A percentile compares a stretch with the other conserved stretches of the same genome.
These are phyloP conservation scores for Sebastes dallii DNA, from an alignment of 2,797 vertebrate genomes.

Conservation along the genomic window DNA sequence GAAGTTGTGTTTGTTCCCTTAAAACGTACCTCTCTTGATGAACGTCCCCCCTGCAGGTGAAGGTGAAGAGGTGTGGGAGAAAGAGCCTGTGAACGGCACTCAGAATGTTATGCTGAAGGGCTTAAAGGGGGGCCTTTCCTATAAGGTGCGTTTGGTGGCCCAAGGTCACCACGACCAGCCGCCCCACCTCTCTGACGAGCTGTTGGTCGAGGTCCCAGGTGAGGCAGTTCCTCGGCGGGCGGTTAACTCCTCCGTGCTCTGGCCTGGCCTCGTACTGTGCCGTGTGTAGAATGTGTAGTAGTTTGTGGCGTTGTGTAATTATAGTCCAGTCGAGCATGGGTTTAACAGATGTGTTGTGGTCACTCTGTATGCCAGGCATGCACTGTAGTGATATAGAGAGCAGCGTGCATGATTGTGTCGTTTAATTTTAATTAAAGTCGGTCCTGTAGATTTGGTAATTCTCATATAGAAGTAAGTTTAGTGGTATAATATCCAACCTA, in stretches of 20 bases:
- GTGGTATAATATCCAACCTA: constrained; percentile 38
- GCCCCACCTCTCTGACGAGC: constrained; percentile 88
- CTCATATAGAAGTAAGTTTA: constrained; percentile 46
- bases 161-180: constrained; percentile 86
- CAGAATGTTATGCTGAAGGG: constrained; percentile 91
- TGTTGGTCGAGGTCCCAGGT: constrained; percentile 94
- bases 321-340: constrained; percentile 34
- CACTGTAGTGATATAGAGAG: constrained; percentile 42
- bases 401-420: constrained; percentile 54
- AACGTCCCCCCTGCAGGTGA: constrained; percentile 89
- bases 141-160: constrained; percentile 94
- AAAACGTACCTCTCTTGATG: constrained; percentile 84
- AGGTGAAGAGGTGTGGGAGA: constrained; percentile 93
- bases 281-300: constrained; percentile 39
- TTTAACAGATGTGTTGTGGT: constrained; percentile 50
- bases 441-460: constrained; percentile 21
- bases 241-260: constrained; percentile 29
- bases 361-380: constrained; percentile 45
- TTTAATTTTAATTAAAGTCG: constrained; percentile 23
- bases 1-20: constrained; percentile 53
- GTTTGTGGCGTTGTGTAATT: constrained; percentile 39
- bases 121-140: constrained; percentile 92
- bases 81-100: constrained; percentile 93
- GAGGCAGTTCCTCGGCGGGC: constrained; percentile 78
- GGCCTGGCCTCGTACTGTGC: constrained; percentile 30